Evolutionary conservation across 2,797 vertebrate genomes (phyloP).

Genomic region (Paguma larvata): DNA sequence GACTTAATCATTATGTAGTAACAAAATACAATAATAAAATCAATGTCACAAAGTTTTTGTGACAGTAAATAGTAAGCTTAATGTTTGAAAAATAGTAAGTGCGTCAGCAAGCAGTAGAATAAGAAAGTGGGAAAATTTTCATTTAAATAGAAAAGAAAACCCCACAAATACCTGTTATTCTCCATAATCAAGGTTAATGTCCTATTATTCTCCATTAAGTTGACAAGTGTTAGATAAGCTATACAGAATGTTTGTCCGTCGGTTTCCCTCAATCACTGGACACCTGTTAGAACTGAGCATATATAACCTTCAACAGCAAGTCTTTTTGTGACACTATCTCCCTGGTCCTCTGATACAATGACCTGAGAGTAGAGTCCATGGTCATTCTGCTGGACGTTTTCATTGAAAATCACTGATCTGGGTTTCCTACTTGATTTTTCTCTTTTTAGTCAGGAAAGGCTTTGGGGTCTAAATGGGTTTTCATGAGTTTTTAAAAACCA

Average conservation of each 20-base stretch:
- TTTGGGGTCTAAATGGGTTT: background rate
- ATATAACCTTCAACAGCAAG: background rate
- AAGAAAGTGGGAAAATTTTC: background rate
- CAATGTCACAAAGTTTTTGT: background rate
- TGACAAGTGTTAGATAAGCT: background rate
- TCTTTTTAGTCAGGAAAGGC: background rate
- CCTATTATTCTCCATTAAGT: background rate
- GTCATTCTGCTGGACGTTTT: background rate
- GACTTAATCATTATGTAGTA: background rate
- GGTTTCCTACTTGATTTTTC: background rate
- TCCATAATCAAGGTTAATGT: background rate
- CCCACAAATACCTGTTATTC: background rate
- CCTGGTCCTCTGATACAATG: background rate
- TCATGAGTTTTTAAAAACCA: background rate
- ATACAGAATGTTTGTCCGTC: background rate
- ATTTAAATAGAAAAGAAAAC: conserved; percentile 19
- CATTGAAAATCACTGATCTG: background rate
- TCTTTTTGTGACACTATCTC: background rate
- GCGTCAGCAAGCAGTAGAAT: background rate
- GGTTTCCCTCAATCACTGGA: background rate
- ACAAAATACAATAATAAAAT: conserved; percentile 3
- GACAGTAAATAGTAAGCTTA: background rate
- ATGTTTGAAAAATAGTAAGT: background rate
- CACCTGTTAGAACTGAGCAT: background rate
- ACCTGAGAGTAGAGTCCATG: background rate